Conservation (phyloP, 2,797 vertebrate species). For the Coreius guichenoti region DNA sequence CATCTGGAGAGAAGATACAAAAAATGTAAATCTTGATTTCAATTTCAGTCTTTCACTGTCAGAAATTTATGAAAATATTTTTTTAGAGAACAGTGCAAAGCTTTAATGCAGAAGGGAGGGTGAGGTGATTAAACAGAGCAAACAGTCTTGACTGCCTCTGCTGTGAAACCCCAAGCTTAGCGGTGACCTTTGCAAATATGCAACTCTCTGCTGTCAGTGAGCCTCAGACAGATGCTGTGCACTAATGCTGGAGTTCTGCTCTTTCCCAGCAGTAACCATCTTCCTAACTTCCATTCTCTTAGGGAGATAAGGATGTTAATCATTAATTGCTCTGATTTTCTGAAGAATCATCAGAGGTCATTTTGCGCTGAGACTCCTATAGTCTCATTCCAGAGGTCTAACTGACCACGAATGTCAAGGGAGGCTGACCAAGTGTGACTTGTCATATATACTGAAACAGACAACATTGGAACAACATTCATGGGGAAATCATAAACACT, state of each 20-base stretch:
- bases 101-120: conserved; percentile 2
- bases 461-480: neutral
- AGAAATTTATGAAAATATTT: neutral
- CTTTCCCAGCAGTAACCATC: conserved; percentile 30
- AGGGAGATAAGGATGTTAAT: conserved; percentile 49
- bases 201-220: conserved; percentile 30
- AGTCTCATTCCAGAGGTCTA: conserved; percentile 49
- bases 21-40: neutral
- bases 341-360: neutral
- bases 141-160: conserved; percentile 35
- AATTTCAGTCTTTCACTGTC: neutral
- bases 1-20: neutral
- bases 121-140: conserved; percentile 30
- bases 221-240: conserved; percentile 45
- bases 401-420: conserved; percentile 17
- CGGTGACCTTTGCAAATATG: conserved; percentile 46
- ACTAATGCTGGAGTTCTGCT: conserved; percentile 28
- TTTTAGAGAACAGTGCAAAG: neutral
- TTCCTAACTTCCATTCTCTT: conserved; percentile 19
- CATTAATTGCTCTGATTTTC: neutral
- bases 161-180: conserved; percentile 45
- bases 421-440: neutral
- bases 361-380: neutral
- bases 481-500: neutral
- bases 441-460: conserved; percentile 19